Evolutionary conservation across 1,140 invertebrate species (phyloP), one percentile per base, ranked within the genome.

Genomic region (Scaptomyza graminum): DNA sequence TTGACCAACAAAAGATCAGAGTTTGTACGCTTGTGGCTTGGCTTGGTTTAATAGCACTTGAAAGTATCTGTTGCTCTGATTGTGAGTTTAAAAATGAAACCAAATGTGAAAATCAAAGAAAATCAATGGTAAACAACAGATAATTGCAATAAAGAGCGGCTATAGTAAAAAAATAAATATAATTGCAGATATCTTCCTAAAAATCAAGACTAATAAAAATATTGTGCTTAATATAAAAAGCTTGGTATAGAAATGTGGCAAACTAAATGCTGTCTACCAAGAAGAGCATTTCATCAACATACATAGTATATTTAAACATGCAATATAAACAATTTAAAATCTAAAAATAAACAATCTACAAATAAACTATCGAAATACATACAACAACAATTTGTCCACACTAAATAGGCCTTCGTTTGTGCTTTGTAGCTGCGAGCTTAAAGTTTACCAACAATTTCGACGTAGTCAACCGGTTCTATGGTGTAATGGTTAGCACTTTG

Each of bases 401-500:
- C n/a, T 56, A 1, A 43, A 56, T 9, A 12, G 18, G 28, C 28
- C 5, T 46, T 43, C 12, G 47, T 25, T 41, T 41, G 25, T 28
- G 34, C 34, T 18, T 22, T 22, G 46, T 50, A 3, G 18, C 18
- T 1, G 44, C 12, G 43, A 18, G 28, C 8, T 60, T 18, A 1
- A 47, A 60, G 11, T 15, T 5, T 9, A 7, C 16, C 18, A 12
- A 34, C 34, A 22, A 13, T 6, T 15, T 12, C 12, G 13, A 0
- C 0, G 0, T 1, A 4, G 9, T 8, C 31, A 72, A 47, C 41
- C 41, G 90, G 90, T 95, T 94, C 95, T 94, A 95, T 96, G 95
- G 95, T 96, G 95, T 96, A 96, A 96, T 95, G 96, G 95, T 96
- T 95, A 96, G 95, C 95, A 96, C 95, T 96, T 95, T 96, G 95